A percentile compares a stretch with the other conserved stretches of the same genome.
Conservation (phyloP, 2,113 vertebrate genomes). For the Choloepus hoffmanni region DNA sequence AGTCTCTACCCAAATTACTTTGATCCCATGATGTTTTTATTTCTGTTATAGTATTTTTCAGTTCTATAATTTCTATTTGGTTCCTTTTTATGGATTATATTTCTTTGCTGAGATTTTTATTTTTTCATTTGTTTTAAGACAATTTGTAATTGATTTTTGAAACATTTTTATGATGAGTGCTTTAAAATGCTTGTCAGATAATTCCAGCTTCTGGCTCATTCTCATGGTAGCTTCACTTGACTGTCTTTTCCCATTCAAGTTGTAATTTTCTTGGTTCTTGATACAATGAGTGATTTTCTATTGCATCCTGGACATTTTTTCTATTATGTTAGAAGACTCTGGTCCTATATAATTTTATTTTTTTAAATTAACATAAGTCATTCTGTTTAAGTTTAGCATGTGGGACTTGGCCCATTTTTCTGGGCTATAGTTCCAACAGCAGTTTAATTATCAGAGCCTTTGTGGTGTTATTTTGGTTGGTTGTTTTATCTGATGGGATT, state of each 20-base stretch:
- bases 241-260: not conserved
- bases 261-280: not conserved
- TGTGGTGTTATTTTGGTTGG: not conserved
- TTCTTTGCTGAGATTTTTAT: not conserved
- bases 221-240: not conserved
- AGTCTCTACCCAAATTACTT: no score
- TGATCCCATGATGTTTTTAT: not conserved
- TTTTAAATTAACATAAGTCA: not conserved
- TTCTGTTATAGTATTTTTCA: no score
- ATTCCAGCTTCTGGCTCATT: not conserved
- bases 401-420: not conserved
- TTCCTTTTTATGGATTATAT: not conserved
- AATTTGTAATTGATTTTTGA: not conserved
- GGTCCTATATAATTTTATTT: not conserved
- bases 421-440: not conserved
- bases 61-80: not conserved
- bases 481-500: not conserved
- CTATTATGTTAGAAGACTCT: not conserved
- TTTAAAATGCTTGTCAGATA: not conserved
- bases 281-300: not conserved
- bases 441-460: not conserved
- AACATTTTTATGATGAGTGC: not conserved
- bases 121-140: not conserved
- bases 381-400: accelerated
- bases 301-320: not conserved